Conservation (phyloP, 2,888 invertebrate genomes). For the Panopea generosa region DNA sequence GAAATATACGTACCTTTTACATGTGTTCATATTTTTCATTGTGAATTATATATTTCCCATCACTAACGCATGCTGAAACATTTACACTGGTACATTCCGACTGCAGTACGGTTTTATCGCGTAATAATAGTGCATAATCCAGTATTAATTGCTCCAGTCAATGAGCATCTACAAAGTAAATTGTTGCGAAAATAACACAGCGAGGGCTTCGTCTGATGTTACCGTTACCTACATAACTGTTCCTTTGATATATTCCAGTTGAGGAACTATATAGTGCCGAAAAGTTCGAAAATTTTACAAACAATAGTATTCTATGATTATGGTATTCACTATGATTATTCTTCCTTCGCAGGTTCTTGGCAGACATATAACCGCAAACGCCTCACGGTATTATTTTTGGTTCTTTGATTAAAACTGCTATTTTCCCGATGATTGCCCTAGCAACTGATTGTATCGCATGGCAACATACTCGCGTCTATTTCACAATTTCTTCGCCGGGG, state of each 20-base stretch:
- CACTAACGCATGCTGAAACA: no score
- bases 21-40: conserved; percentile 49
- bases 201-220: no score
- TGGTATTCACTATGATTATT: no score
- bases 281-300: no score
- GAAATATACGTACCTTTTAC: conserved; percentile 32
- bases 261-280: no score
- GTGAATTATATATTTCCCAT: no score
- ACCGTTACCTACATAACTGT: no score
- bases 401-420: conserved; percentile 31
- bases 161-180: conserved; percentile 5
- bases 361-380: no score
- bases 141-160: background rate
- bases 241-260: no score
- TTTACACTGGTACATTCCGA: conserved; percentile 22
- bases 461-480: background rate
- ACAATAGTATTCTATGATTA: no score
- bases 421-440: background rate
- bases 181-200: no score
- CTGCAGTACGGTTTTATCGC: conserved; percentile 1
- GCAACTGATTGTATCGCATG: conserved; percentile 6
- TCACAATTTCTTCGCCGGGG: background rate
- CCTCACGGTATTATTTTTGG: conserved; percentile 31
- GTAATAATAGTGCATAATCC: conserved; percentile 22
- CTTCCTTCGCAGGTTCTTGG: no score